Base-by-base conservation (phyloP, 2,888 invertebrate species). In the Chymomyza caudatula region DNA sequence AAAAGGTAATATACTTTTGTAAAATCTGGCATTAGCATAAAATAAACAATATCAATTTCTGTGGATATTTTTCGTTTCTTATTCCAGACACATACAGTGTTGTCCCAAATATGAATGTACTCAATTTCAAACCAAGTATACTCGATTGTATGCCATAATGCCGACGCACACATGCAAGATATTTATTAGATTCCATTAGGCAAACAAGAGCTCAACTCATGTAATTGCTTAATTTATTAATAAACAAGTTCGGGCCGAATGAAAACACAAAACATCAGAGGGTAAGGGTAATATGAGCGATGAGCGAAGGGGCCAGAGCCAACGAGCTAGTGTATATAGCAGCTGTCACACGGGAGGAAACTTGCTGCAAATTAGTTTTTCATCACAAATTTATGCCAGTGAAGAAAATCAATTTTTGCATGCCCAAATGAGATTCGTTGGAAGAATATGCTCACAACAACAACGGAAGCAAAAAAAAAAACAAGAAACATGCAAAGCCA, bases 221-320 rank as follows among this genome's bases (percentile, higher is more conserved):
- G 84, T 80, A 80, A 80, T 86, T 86, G 82, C 78, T 81, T 84
- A 84, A 84, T 86, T 80, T 86, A 86, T 80, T 76, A 80, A 84
- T 81, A 85, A 84, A 69, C 76, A 79, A 73, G 17, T 37, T 37
- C 2, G 29, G 29, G 8, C 29, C 29, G 11, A 37, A 37, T 19
- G 63, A 15, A 53, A 25, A 13, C 22, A 53, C 23, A 22, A 25
- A 54, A 15, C 15, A 29, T 13, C 20, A 17, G 20, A 19, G 19
- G 2, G 8, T 5, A 4, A 44, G 44, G 44, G n/a, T 6, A 15
- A 4, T 13, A 13, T 13, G 51, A 8, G 20, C 20, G 3, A 51
- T 20, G 13, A 51, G 51, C 51, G 6, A 13, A 13, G 55, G 54
- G 8, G 43, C 47, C n/a, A 11, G 65, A 17, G 51, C 13, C 19